Evolutionary conservation across 2,113 vertebrate genomes (phyloP), one percentile per base, ranked within the genome.

Genomic region (Osmerus mordax): DNA sequence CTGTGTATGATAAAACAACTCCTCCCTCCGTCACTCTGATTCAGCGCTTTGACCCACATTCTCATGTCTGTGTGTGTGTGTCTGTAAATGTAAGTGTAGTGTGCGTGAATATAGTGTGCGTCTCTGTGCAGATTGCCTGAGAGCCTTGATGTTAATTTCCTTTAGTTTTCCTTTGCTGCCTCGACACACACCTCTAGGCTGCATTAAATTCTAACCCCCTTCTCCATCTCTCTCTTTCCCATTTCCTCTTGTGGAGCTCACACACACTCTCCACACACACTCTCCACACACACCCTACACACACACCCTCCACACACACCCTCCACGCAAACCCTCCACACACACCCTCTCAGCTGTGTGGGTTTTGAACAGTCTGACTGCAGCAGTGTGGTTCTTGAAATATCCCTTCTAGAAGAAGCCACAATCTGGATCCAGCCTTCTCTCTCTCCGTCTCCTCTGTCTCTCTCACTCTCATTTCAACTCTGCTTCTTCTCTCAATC

Each of bases 361-460:
- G 73, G 77, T 79, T 74, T 61, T 65, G 41, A 70, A 19, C 3
- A 56, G 78, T 25, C 64, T 18, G 59, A 81, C 78, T 56, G 70
- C 70, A 84, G 21, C 56, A 55, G 60, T 52, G 67, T 69, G 29
- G n/a, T 36, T 52, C 59, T 71, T 63, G 23, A 23, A 23, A 23
- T 23, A 23, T 23, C 23, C 23, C 23, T 23, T 23, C 23, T 23
- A 23, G 23, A 23, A 23, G 23, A 23, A 23, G 23, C 36, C 76
- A 70, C 32, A 56, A 66, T 64, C 56, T 72, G 53, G n/a, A 25
- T 21, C 65, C 51, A 69, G 59, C 54, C 69, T 61, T 64, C 65
- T 72, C 72, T 19, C 53, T 78, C 47, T 72, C 47, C 23, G 2
- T 70, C 11, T 21, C 58, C 61, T 29, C 67, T 70, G 67, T 62